Evolutionary conservation across 1,140 invertebrate genomes (phyloP).

Genomic region (Caenorhabditis latens): DNA sequence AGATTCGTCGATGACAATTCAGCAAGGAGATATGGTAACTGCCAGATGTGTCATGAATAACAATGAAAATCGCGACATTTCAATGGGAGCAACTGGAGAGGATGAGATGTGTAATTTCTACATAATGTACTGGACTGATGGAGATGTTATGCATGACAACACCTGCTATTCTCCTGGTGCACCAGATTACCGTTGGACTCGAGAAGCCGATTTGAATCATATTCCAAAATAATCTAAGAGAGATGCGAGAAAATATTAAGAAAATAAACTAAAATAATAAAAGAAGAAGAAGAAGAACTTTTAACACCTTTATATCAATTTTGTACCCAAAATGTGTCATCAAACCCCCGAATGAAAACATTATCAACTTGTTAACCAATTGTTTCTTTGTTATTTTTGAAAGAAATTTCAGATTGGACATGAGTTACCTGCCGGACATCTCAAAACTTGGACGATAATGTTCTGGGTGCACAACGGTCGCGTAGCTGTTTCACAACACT

Average conservation of each 20-base stretch:
- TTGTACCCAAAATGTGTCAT: conserved; percentile 26
- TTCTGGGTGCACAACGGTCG: too few species aligned
- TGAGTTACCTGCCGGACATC: too few species aligned
- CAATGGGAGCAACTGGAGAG: conserved; percentile 84
- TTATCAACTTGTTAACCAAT: conserved; percentile 77
- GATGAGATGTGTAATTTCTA: conserved; percentile 99
- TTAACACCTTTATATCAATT: neutral
- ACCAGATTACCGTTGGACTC: conserved; percentile 86
- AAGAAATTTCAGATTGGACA: neutral
- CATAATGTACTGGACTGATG: conserved; percentile 95
- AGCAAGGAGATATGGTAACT: conserved; percentile 83
- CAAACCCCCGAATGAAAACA: neutral
- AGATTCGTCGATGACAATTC: conserved; percentile 80
- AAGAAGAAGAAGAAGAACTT: conserved; percentile 16
- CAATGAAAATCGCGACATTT: conserved; percentile 79
- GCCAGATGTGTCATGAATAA: conserved; percentile 88
- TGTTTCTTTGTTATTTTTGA: neutral
- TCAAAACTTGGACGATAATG: too few species aligned
- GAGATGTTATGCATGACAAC: conserved; percentile 80
- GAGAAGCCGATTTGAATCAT: conserved; percentile 82
- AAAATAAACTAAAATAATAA: neutral
- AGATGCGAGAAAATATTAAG: neutral
- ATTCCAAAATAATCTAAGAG: conserved; percentile 82
- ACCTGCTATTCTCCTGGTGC: conserved; percentile 86
- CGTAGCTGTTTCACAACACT: too few species aligned